Base-by-base conservation (phyloP, 2,888 invertebrate genomes). In the Ochropacha duplaris region DNA sequence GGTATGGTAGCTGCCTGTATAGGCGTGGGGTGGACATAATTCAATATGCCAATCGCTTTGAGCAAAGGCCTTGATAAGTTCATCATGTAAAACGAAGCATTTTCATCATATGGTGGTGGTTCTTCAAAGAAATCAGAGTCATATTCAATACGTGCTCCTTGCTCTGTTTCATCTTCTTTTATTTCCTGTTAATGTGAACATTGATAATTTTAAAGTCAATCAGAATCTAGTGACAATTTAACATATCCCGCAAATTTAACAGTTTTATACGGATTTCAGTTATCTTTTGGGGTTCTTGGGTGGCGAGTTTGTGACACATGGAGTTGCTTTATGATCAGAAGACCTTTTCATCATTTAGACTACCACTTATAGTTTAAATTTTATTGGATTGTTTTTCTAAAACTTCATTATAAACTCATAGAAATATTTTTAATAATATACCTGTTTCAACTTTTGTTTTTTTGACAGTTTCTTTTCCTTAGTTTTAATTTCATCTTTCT, bases 1-100 rank as follows among this genome's bases (percentile, higher is more conserved):
- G 99, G 99, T 81, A 99, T 97, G 0, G 99, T 98, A 0, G 98
- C 96, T 0, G 98, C 95, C 87, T 99, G 99, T 76, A 99, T 99
- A 0, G 99, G 99, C 0, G 99, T 99, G 0, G 99, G 99, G 80
- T 97, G 97, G 4, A 96, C 95, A 86, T 97, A 99, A 70, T 97
- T 98, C 86, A 99, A 94, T 1, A 96, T 94, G 0, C 96, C 95
- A 49, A 99, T 96, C 0, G 99, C 97, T 84, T 99, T 98, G 79
- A 99, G 93, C 31, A 99, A 88, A 0, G 99, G 99, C 60, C 99
- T 93, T 0, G 99, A 99, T 24, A 99, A 92, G 87, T 99, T 99
- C 98, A 99, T 98, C 92, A 98, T 97, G 83, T 98, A 97, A 84
- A 98, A 98, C 0, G 96, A 95, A 2, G 94, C 95, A 60, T 95